These are phyloP conservation scores for Ptilodon capucinus DNA, from an alignment of 2,888 invertebrate genomes.

Conservation along the genomic window DNA sequence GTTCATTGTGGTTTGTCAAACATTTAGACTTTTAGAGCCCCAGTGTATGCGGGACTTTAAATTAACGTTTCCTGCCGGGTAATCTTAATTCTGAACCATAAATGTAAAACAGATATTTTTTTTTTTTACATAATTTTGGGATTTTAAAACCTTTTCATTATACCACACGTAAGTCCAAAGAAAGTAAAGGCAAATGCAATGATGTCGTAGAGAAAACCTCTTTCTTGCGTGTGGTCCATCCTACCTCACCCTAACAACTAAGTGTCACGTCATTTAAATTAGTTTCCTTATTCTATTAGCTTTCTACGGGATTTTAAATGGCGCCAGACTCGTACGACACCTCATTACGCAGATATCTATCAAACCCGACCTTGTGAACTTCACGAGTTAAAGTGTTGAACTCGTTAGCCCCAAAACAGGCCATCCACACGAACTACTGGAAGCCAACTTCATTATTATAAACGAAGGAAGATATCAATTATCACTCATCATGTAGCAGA, in stretches of 20 bases:
- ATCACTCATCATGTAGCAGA: slow-evolving; percentile 26
- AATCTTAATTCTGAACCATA: no score
- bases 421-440: slow-evolving; percentile 5
- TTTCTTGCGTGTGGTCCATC: slow-evolving; percentile 43
- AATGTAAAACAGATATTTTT: no score
- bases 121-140: no score
- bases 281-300: slow-evolving; percentile 54
- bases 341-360: slow-evolving; percentile 70
- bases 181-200: slow-evolving; percentile 13
- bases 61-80: no score
- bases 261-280: slow-evolving; percentile 60
- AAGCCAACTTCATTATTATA: background rate
- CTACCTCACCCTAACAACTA: slow-evolving; percentile 37
- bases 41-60: no score
- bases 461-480: slow-evolving; percentile 3
- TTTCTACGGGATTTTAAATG: slow-evolving; percentile 63
- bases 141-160: slow-evolving; percentile 3
- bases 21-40: no score
- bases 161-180: slow-evolving; percentile 3
- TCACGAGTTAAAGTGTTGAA: slow-evolving; percentile 51
- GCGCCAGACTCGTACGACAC: slow-evolving; percentile 56
- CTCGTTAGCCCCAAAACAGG: slow-evolving; percentile 40
- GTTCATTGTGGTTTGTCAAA: no score
- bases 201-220: slow-evolving; percentile 18
- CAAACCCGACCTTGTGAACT: slow-evolving; percentile 60